These are phyloP conservation scores for Acanthosepion pharaonis DNA, from an alignment of 2,888 invertebrate genomes.

Conservation along the genomic window DNA sequence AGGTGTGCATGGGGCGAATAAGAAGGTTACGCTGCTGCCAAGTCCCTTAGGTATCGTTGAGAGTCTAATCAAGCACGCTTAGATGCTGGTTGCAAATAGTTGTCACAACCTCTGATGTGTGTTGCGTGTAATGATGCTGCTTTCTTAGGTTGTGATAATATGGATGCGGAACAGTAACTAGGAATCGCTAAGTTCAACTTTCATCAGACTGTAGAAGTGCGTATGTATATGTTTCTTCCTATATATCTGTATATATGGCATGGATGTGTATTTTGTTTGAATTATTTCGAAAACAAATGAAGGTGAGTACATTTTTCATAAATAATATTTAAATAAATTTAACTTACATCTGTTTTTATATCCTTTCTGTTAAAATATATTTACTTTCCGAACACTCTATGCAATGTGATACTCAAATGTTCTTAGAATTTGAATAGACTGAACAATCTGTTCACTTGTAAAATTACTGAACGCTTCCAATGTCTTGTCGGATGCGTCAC, in stretches of 20 bases:
- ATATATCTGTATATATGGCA: not conserved
- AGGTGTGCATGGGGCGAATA: not conserved
- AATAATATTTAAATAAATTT: too few relatives aligned
- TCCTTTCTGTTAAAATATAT: too few relatives aligned
- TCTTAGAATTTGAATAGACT: too few relatives aligned
- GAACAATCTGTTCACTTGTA: too few relatives aligned
- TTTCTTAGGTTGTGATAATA: not conserved
- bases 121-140: not conserved
- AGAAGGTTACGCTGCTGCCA: not conserved
- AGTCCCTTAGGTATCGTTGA: not conserved
- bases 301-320: too few relatives aligned
- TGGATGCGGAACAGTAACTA: not conserved
- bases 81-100: not conserved
- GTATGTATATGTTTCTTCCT: not conserved
- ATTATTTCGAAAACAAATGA: too few relatives aligned
- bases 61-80: not conserved
- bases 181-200: not conserved
- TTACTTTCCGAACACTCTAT: too few relatives aligned
- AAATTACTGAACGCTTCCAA: too few relatives aligned
- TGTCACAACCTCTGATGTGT: not conserved
- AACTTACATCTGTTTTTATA: too few relatives aligned
- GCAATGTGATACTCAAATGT: too few relatives aligned
- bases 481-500: too few relatives aligned
- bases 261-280: too few relatives aligned
- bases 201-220: not conserved